A percentile compares a stretch with the other conserved stretches of the same genome.
phyloP scores from a whole-genome alignment of 2,888 invertebrate species.

The Prosapia bicincta region DNA sequence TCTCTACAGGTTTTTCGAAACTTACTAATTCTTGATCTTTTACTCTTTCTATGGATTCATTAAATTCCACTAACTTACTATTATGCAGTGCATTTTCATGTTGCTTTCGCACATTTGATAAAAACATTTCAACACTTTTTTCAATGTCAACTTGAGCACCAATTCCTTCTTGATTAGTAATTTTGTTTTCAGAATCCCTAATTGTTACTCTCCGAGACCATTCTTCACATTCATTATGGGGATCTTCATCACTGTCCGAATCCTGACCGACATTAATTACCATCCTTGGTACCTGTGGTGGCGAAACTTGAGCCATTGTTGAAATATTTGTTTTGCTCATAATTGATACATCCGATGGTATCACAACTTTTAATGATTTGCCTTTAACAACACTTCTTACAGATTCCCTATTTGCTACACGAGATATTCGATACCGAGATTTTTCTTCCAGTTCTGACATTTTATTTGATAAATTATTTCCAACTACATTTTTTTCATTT shows the following conservation, averaged over 20 bases:
- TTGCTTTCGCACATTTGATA: not conserved
- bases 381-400: slow-evolving; percentile 20
- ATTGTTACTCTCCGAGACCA: slow-evolving; percentile 16
- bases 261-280: slow-evolving; percentile 15
- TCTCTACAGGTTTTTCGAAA: not conserved
- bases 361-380: slow-evolving; percentile 18
- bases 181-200: not conserved
- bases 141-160: not conserved
- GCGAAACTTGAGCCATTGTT: not conserved
- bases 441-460: not conserved
- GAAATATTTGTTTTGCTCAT: not conserved
- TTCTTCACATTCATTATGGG: not conserved
- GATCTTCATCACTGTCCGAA: slow-evolving; percentile 20
- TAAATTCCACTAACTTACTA: not conserved
- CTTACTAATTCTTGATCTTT: not conserved
- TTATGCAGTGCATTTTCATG: not conserved
- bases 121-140: not conserved
- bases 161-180: not conserved
- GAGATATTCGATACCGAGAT: not conserved
- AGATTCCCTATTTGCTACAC: not conserved
- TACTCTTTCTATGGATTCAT: not conserved
- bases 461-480: not conserved
- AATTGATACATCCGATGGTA: slow-evolving; percentile 5
- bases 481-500: not conserved
- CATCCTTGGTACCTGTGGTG: slow-evolving; percentile 2